Evolutionary conservation across 2,888 invertebrate species (phyloP).

Genomic region (Lagria hirta): DNA sequence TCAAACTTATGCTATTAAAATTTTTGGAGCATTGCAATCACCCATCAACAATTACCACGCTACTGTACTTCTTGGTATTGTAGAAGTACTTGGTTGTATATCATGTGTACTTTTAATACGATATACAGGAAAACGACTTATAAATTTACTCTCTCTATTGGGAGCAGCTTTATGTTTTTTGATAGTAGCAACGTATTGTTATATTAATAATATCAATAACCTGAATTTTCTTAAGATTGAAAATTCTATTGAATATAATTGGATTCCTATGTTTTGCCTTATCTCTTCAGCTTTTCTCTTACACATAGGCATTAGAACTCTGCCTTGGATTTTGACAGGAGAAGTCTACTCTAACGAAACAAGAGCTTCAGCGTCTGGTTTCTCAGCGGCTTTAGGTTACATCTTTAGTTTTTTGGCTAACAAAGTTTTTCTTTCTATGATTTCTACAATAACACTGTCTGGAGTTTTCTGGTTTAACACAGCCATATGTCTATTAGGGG

Average conservation of each 20-base stretch:
- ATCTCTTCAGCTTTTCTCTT: slow-evolving; percentile 69
- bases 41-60: slow-evolving; percentile 78
- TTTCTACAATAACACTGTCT: slow-evolving; percentile 63
- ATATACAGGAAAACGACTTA: slow-evolving; percentile 70
- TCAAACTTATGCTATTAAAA: slow-evolving; percentile 72
- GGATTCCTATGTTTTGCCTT: slow-evolving; percentile 70
- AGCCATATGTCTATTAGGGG: slow-evolving; percentile 63
- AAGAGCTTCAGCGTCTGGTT: slow-evolving; percentile 71
- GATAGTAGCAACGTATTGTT: slow-evolving; percentile 60
- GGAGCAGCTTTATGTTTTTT: slow-evolving; percentile 69
- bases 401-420: slow-evolving; percentile 75
- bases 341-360: slow-evolving; percentile 73
- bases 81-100: slow-evolving; percentile 68
- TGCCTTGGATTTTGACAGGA: slow-evolving; percentile 81
- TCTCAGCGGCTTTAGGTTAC: slow-evolving; percentile 73
- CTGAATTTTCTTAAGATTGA: no score
- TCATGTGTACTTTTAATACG: slow-evolving; percentile 69
- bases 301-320: slow-evolving; percentile 67
- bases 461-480: slow-evolving; percentile 75
- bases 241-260: slow-evolving; percentile 44
- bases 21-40: slow-evolving; percentile 70
- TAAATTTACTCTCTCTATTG: slow-evolving; percentile 67
- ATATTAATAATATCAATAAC: slow-evolving; percentile 34
- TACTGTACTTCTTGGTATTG: slow-evolving; percentile 69
- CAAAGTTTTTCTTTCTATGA: slow-evolving; percentile 71